These are phyloP conservation scores for Smittia sp. DNA, from an alignment of 2,888 invertebrate genomes.

Conservation along the genomic window DNA sequence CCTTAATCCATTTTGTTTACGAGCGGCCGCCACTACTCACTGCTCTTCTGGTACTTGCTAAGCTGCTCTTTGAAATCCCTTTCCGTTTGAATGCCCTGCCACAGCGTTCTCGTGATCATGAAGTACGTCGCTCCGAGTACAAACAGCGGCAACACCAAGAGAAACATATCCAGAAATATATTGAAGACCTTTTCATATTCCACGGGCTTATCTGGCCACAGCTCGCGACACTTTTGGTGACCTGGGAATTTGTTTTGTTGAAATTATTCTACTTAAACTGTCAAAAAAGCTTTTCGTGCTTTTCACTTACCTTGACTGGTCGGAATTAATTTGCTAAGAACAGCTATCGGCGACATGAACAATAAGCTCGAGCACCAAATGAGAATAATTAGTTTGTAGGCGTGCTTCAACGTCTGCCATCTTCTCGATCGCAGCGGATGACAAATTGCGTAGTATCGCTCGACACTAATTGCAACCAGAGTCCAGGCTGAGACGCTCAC, in stretches of 20 bases:
- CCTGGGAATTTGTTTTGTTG: conserved; percentile 51
- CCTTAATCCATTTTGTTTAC: too few species aligned
- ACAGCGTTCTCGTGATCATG: conserved; percentile 53
- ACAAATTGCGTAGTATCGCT: conserved; percentile 76
- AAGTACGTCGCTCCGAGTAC: conserved; percentile 65
- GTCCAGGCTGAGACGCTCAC: conserved; percentile 77
- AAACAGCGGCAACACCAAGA: conserved; percentile 65
- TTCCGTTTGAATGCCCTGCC: conserved; percentile 51
- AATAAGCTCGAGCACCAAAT: conserved; percentile 66
- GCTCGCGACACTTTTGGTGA: conserved; percentile 62
- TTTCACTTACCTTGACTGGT: conserved; percentile 52
- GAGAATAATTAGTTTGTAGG: conserved; percentile 65
- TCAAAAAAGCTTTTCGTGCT: background rate
- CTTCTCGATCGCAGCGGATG: conserved; percentile 68
- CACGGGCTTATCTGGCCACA: conserved; percentile 58
- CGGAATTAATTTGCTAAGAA: conserved; percentile 60
- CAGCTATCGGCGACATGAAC: conserved; percentile 65
- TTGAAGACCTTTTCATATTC: conserved; percentile 66
- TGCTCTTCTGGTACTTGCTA: conserved; percentile 18
- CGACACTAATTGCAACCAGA: conserved; percentile 72
- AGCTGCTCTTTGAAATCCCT: conserved; percentile 45
- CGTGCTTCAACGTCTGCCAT: conserved; percentile 74
- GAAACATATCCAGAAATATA: conserved; percentile 61
- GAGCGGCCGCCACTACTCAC: background rate
- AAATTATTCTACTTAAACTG: background rate